phyloP scores from a whole-genome alignment of 2,888 invertebrate species.

The Ligdia adustata region DNA sequence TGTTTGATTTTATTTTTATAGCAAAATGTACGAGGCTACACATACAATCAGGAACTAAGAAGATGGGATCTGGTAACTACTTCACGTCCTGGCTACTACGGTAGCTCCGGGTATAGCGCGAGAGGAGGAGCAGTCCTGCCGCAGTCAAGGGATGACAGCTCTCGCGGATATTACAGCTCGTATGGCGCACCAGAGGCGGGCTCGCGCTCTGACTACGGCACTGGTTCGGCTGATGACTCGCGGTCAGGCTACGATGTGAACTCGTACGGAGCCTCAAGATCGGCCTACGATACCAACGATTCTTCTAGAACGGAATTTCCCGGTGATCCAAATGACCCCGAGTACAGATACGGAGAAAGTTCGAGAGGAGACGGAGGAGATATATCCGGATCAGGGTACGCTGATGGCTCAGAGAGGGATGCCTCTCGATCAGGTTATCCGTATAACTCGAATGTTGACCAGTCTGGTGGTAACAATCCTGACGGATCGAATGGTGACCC shows the following conservation, averaged over 20 bases:
- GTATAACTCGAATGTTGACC: too few relatives aligned
- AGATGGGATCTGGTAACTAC: constrained; percentile 10
- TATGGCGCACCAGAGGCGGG: background rate
- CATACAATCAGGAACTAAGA: constrained; percentile 10
- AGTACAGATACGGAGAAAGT: background rate
- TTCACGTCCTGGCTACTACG: constrained; percentile 12
- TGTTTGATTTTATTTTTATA: constrained; percentile 17
- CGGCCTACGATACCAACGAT: too few relatives aligned
- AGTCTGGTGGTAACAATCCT: background rate
- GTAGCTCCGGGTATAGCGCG: background rate
- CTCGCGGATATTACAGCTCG: constrained; percentile 12
- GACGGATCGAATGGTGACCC: background rate
- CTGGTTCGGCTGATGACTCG: background rate
- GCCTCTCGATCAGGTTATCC: too few relatives aligned
- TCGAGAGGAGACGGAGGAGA: background rate
- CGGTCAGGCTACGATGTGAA: background rate
- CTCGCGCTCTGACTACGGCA: background rate
- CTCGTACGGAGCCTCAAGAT: too few relatives aligned
- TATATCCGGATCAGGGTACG: too few relatives aligned
- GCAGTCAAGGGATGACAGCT: constrained; percentile 17
- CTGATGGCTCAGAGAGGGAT: background rate
- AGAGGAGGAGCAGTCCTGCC: constrained; percentile 14
- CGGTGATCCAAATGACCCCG: background rate
- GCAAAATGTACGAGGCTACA: constrained; percentile 27
- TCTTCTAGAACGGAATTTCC: too few relatives aligned